A percentile compares a stretch with the other conserved stretches of the same genome.
Evolutionary conservation across 1,140 invertebrate genomes (phyloP).

Genomic region (Atopsyche davidsoni): DNA sequence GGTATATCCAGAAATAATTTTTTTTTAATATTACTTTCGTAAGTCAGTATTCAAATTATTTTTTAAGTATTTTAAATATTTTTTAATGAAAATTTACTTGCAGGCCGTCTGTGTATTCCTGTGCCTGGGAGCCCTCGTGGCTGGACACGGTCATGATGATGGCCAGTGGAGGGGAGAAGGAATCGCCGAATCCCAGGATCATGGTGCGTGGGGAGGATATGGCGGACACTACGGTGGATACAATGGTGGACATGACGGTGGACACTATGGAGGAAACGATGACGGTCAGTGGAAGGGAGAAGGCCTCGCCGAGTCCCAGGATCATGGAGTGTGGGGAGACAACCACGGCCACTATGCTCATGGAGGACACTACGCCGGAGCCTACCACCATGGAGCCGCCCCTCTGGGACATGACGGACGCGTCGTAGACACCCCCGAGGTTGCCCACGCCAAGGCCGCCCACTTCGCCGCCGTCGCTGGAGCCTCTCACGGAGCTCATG

Average conservation of each 20-base stretch:
- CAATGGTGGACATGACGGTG: too few species aligned
- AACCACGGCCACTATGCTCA: neutral
- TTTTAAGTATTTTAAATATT: too few species aligned
- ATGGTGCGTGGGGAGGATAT: too few species aligned
- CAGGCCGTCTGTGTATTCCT: constrained; percentile 9
- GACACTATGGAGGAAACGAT: neutral
- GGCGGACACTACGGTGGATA: too few species aligned
- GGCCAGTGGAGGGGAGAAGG: constrained; percentile 18
- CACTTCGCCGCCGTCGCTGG: constrained; percentile 38
- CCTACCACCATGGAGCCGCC: constrained; percentile 32
- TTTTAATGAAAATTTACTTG: neutral
- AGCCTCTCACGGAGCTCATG: constrained; percentile 1
- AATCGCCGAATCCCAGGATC: neutral
- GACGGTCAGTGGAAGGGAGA: constrained; percentile 17
- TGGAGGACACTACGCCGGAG: neutral
- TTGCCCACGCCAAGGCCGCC: constrained; percentile 44
- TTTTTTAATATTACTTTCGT: too few species aligned
- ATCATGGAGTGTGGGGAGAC: neutral
- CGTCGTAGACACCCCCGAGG: constrained; percentile 42
- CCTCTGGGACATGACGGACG: constrained; percentile 33
- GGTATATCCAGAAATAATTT: too few species aligned
- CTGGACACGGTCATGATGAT: neutral
- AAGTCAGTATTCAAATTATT: too few species aligned
- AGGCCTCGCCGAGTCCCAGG: constrained; percentile 15
- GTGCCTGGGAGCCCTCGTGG: constrained; percentile 11